Base-by-base conservation (phyloP, 2,797 vertebrate genomes). In the Ptychadena robeensis region DNA sequence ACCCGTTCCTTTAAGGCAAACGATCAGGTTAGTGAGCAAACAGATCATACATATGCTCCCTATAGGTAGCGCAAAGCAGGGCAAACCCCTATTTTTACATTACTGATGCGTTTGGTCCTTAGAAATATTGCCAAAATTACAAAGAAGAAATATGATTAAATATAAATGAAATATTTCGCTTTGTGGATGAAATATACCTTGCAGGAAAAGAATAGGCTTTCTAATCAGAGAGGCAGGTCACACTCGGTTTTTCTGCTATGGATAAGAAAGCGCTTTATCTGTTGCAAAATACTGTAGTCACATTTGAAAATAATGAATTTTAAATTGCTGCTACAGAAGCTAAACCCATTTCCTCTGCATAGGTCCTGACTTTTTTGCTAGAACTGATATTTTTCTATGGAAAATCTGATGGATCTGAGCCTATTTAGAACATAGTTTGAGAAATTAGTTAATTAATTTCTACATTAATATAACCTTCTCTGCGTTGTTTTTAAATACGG, bases 361-460 rank as follows among this genome's bases (percentile, higher is more conserved):
- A 76, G 72, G 78, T 80, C 78, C 57, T 80, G 82, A 85, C 78
- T 80, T 85, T 83, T 61, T 75, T 64, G 53, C 31, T 70, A 44
- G 72, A 85, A 75, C 44, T 75, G 61, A 67, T 73, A 73, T 73
- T 83, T 66, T 80, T 68, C 31, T 73, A 76, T 59, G 18, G 73
- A 59, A 85, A 74, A 85, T 80, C 78, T 64, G 66, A 80, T 80
- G 82, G 65, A 76, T 87, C 70, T 63, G 75, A 85, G 90, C 86
- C 87, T 90, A 87, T 81, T 85, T 89, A 88, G 87, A 89, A 90
- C 83, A 79, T 87, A 82, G 87, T 89, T 88, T 85, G 69, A 89
- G 70, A 83, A 91, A 89, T 88, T 88, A 79, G 87, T 88, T 92
- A 90, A 92, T 92, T 93, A 93, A 93, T 90, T 92, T 91, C 90